These are phyloP conservation scores for Amblyjoppa fuscipennis DNA, from an alignment of 2,888 invertebrate species.

Conservation along the genomic window DNA sequence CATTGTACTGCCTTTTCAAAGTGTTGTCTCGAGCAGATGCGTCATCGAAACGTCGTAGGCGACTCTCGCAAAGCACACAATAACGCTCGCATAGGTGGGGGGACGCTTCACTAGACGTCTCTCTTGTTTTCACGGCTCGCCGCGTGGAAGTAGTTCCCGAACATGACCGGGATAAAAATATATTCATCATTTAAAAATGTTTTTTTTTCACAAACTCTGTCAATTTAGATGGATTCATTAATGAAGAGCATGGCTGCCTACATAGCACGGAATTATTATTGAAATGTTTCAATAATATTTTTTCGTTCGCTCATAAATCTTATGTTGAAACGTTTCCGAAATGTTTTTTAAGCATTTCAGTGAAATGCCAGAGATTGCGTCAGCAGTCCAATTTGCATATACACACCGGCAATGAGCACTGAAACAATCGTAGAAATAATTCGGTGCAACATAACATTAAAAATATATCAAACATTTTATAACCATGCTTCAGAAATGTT, in stretches of 20 bases:
- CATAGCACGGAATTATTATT: too few relatives aligned
- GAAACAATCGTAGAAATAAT: too few relatives aligned
- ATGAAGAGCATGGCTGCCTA: not conserved
- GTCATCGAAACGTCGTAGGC: conserved; percentile 15
- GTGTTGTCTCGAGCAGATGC: not conserved
- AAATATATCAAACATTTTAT: too few relatives aligned
- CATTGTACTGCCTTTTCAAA: not conserved
- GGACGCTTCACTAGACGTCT: conserved; percentile 1
- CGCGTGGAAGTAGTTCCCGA: not conserved
- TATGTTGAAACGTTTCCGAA: too few relatives aligned
- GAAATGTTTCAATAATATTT: too few relatives aligned
- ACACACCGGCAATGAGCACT: too few relatives aligned
- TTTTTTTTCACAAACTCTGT: not conserved
- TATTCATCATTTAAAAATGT: not conserved
- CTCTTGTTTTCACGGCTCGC: conserved; percentile 3
- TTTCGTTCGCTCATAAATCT: too few relatives aligned
- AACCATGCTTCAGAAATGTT: too few relatives aligned
- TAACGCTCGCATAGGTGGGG: not conserved
- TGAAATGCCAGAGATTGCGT: too few relatives aligned
- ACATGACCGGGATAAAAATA: not conserved
- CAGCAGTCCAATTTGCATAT: too few relatives aligned
- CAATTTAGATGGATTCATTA: not conserved
- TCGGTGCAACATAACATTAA: too few relatives aligned
- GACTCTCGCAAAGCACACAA: not conserved
- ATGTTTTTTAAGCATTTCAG: too few relatives aligned